Evolutionary conservation across 2,888 invertebrate species (phyloP), one percentile per base, ranked within the genome.

Genomic region (Actias luna): DNA sequence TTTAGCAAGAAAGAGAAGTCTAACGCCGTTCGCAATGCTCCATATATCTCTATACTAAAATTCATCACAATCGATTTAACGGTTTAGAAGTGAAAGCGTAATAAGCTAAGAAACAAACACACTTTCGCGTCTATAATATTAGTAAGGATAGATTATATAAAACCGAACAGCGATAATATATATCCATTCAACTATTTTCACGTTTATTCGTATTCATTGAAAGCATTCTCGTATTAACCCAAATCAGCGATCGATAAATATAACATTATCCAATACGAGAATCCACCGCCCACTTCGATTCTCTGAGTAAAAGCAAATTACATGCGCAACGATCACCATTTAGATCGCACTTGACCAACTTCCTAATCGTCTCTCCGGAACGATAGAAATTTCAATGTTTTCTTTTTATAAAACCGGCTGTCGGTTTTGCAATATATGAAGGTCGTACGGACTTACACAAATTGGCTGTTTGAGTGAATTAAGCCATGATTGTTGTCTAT

Each of bases 201-300:
- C 22, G 46, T 12, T 1, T 22, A 50, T 8, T 12, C 25, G 7
- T n/a, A 55, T 29, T 55, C 55, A 55, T 29, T 55, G 29, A 55
- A 55, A 55, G 29, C 55, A n/a, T 55, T 55, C 55, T 27, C 55
- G 29, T 29, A 55, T 55, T 55, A 55, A 55, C 55, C 29, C n/a
- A 27, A 29, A n/a, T 55, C 1, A 16, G 2, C 29, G 16, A 55
- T 18, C n/a, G 16, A n/a, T 55, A n/a, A 27, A 55, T 27, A 55
- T 18, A n/a, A n/a, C n/a, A 29, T 55, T 29, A 55, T n/a, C 55
- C 29, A n/a, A 55, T 29, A n/a, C n/a, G 29, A 29, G 29, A 55
- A n/a, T 29, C 55, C 7, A 55, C 29, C 29, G 29, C 55, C 55
- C 29, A 55, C 55, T 16, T 29, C n/a, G 55, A 29, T 55, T 50